phyloP scores from a whole-genome alignment of 2,888 invertebrate species.

The Ichneumoninae sp. region DNA sequence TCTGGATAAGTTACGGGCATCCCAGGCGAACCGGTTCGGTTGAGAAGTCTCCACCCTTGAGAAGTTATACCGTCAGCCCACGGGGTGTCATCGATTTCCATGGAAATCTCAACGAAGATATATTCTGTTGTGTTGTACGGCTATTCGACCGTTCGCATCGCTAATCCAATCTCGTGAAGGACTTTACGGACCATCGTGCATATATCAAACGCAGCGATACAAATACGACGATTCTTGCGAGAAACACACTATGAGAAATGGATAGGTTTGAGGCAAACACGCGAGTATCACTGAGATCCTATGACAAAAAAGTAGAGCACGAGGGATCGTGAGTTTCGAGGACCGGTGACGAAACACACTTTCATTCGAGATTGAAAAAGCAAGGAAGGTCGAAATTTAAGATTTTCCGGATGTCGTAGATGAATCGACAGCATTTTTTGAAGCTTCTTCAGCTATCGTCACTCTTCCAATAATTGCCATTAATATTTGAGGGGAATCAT shows the following conservation, averaged over 20 bases:
- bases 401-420: neutral
- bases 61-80: constrained; percentile 69
- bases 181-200: constrained; percentile 31
- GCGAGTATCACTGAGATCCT: neutral
- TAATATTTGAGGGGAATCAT: neutral
- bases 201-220: constrained; percentile 49
- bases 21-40: constrained; percentile 69
- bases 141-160: constrained; percentile 48
- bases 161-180: constrained; percentile 58
- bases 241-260: constrained; percentile 12
- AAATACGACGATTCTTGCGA: constrained; percentile 1
- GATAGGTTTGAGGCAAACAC: neutral
- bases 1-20: constrained; percentile 81
- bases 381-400: neutral
- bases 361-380: neutral
- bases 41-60: constrained; percentile 61
- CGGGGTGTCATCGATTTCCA: constrained; percentile 80
- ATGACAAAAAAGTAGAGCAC: neutral
- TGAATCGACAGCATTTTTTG: neutral
- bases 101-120: constrained; percentile 72
- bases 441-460: neutral
- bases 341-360: neutral
- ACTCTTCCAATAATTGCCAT: neutral
- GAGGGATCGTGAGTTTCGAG: neutral
- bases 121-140: constrained; percentile 27